Percentiles rank a stretch among this genome's conserved stretches.
These are phyloP conservation scores for Coilia nasus DNA, from an alignment of 2,797 vertebrate genomes.

Conservation along the genomic window DNA sequence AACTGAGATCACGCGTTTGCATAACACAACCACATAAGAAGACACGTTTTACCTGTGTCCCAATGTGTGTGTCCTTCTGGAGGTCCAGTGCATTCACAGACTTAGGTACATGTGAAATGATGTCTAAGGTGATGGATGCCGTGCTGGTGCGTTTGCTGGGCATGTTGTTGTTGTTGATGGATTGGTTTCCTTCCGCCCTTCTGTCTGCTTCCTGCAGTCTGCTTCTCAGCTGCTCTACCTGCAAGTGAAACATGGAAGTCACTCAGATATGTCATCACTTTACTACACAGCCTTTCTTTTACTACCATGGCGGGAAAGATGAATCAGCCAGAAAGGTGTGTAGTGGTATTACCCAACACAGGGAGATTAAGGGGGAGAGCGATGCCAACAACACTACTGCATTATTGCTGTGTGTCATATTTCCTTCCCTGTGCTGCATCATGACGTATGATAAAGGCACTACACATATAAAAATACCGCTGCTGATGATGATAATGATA, in stretches of 20 bases:
- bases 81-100: constrained; percentile 49
- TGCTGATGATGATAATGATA: too few species aligned
- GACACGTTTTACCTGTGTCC: constrained; percentile 58
- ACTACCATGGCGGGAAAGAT: background rate
- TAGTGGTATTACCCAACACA: too few species aligned
- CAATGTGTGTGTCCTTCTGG: constrained; percentile 66
- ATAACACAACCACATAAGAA: background rate
- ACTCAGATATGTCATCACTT: background rate
- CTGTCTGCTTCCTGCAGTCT: constrained; percentile 75
- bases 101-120: constrained; percentile 63
- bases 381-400: too few species aligned
- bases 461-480: too few species aligned
- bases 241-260: constrained; percentile 35
- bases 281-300: background rate
- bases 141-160: constrained; percentile 58
- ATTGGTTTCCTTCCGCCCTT: constrained; percentile 56
- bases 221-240: constrained; percentile 90
- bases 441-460: too few species aligned
- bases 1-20: background rate
- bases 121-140: constrained; percentile 50
- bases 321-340: too few species aligned
- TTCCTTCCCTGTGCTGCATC: too few species aligned
- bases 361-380: too few species aligned
- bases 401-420: too few species aligned
- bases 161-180: background rate